phyloP scores from a whole-genome alignment of 1,140 invertebrate genomes.

The Drosophila azteca region DNA sequence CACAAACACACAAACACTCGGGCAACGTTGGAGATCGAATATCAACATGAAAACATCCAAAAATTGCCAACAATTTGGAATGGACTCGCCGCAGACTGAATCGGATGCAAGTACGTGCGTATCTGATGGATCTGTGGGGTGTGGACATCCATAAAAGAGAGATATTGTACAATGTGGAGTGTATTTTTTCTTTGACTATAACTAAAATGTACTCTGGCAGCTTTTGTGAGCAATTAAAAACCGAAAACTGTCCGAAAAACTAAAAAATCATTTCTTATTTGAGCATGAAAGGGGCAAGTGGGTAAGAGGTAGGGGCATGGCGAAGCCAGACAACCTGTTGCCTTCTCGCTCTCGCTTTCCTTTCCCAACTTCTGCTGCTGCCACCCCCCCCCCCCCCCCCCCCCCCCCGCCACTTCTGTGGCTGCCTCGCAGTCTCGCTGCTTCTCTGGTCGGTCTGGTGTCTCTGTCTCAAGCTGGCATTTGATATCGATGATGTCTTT shows the following conservation, averaged over 20 bases:
- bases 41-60: slow-evolving; percentile 4
- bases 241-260: slow-evolving; percentile 18
- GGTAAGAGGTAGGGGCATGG: no score
- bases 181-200: not conserved
- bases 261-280: not conserved
- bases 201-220: slow-evolving; percentile 6
- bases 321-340: slow-evolving; percentile 60
- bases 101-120: no score
- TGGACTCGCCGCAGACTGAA: not conserved
- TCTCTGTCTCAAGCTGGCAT: slow-evolving; percentile 44
- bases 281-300: slow-evolving; percentile 8
- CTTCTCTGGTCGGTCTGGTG: no score
- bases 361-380: not conserved
- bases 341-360: slow-evolving; percentile 10
- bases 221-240: slow-evolving; percentile 46
- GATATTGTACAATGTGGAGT: no score
- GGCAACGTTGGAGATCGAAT: slow-evolving; percentile 18
- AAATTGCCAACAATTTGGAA: slow-evolving; percentile 40
- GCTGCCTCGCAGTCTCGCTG: no score
- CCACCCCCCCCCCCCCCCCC: not conserved
- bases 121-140: slow-evolving; percentile 3
- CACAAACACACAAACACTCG: slow-evolving; percentile 44
- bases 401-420: not conserved
- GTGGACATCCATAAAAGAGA: no score
- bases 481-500: slow-evolving; percentile 80